Percentiles rank a stretch among this genome's conserved stretches.
These are phyloP conservation scores for Andrena flavipes DNA, from an alignment of 2,888 invertebrate genomes.

Conservation along the genomic window DNA sequence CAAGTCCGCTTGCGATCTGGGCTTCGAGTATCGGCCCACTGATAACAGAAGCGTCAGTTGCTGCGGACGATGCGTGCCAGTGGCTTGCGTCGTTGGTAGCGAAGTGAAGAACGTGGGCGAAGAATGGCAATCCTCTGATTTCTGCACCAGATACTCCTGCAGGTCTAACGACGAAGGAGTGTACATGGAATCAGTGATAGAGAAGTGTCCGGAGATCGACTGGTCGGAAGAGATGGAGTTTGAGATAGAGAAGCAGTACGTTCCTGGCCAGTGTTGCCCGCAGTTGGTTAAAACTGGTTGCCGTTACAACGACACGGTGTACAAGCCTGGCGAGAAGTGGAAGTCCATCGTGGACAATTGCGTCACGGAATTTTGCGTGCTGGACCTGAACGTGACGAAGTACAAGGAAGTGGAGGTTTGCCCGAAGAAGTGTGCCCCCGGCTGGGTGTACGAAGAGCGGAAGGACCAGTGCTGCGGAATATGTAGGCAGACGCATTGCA, in stretches of 20 bases:
- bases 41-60: conserved; percentile 85
- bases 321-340: conserved; percentile 86
- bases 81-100: conserved; percentile 87
- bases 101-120: conserved; percentile 85
- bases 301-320: conserved; percentile 85
- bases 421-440: conserved; percentile 84
- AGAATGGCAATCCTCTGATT: conserved; percentile 88
- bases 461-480: conserved; percentile 87
- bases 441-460: conserved; percentile 81
- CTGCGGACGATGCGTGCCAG: conserved; percentile 89
- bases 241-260: conserved; percentile 85
- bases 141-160: conserved; percentile 88
- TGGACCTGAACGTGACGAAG: conserved; percentile 85
- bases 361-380: conserved; percentile 85
- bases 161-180: conserved; percentile 86
- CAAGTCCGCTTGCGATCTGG: conserved; percentile 84
- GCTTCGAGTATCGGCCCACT: conserved; percentile 87
- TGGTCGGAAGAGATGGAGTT: conserved; percentile 84
- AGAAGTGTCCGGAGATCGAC: conserved; percentile 86
- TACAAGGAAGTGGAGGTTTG: conserved; percentile 85
- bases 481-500: conserved; percentile 87
- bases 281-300: conserved; percentile 86
- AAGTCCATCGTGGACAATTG: conserved; percentile 86
- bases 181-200: conserved; percentile 86
- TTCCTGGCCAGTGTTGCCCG: conserved; percentile 87